Evolutionary conservation across 1,140 invertebrate genomes (phyloP), one percentile per base, ranked within the genome.

Genomic region (Calephelis virginiensis): DNA sequence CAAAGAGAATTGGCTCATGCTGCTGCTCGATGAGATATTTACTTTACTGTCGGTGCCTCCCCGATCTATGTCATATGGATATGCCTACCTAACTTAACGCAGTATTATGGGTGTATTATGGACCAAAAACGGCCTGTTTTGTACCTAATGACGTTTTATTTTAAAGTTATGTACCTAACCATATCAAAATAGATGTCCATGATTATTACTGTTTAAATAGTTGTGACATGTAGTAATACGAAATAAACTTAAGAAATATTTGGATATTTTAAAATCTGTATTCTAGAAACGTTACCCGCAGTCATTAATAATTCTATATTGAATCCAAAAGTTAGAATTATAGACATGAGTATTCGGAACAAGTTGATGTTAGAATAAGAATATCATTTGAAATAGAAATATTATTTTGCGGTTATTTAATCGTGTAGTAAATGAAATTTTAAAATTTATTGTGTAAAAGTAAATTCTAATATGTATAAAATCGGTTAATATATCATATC

Each of bases 161-260:
- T 80, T 64, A 73, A 67, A 78, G 69, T 65, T 86, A 75, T 82
- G 72, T 81, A 75, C 73, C 63, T 70, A 66, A 71, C 75, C 82
- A 86, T 88, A 88, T 88, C 86, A 85, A 71, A 68, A 76, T 69
- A 74, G 69, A 71, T 77, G 76, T 79, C 70, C 65, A 74, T 67
- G 53, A 74, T 73, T 71, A 72, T 77, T 66, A 71, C 71, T 82
- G 80, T 76, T 72, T 56, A 69, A 65, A 71, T 80, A 75, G 72
- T 72, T 67, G 74, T 80, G 70, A 64, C 50, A 68, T 67, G 72
- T 56, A 63, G 64, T 56, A 62, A 63, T 73, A 73, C 76, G 72
- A 67, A 63, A 68, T 63, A 72, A 46, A 68, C 63, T 63, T 72
- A 75, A 76, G 64, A 64, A 28, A 12, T 50, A 49, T 65, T 73